Base-by-base conservation (phyloP, 2,113 vertebrate species). In the Myiagra hebetior region DNA sequence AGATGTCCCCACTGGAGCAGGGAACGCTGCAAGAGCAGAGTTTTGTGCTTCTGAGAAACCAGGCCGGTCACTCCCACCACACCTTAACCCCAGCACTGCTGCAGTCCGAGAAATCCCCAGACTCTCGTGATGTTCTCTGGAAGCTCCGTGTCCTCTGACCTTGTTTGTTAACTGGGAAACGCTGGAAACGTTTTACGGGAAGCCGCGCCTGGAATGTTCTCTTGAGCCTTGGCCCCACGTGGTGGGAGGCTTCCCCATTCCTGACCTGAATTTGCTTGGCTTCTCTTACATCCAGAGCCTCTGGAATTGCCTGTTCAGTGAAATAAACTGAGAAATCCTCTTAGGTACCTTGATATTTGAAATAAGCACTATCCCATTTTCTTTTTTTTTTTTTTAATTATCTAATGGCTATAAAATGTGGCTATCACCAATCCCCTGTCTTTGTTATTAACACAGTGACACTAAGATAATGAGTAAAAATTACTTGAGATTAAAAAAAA, bases 21-120 rank as follows among this genome's bases (percentile, higher is more conserved):
- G 57, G 37, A 69, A 21, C 41, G 10, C 5, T 7, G 18, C 3
- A 2, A 7, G 14, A 19, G 7, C 13, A 0, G 16, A 1, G 7
- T 59, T 41, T 15, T 19, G 64, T 39, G 50, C 28, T 41, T 57
- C 11, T 46, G 15, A 11, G 11, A 39, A 73, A 15, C 1, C 4
- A 5, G 3, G 2, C 2, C 28, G 21, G 18, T 26, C 52, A 2
- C 52, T 72, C 33, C 64, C 52, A 17, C 26, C 64, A 13, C 44
- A 14, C 70, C 46, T 78, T 19, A 17, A 44, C 44, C 21, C n/a
- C 68, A 39, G 39, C 7, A 6, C 60, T 27, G 26, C 37, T 33
- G 28, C 90, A 27, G 13, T 30, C 74, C 64, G 6, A 69, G 63
- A 41, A 46, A 64, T 62, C 55, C n/a, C 82, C 77, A 44, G 35